Conservation (phyloP, 2,888 invertebrate species). For the Drosophila yooni region DNA sequence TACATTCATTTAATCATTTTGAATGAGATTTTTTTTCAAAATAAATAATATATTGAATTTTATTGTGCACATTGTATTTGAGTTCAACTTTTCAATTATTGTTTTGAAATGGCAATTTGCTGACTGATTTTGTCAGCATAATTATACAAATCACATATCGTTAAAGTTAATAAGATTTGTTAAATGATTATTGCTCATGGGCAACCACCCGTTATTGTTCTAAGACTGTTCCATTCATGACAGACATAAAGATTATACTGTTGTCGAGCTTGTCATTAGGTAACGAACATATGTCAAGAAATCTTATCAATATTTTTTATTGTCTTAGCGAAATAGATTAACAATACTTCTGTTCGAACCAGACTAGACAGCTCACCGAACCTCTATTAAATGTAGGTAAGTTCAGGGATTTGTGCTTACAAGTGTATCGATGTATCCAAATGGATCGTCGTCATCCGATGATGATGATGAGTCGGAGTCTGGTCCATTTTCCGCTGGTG, state of each 20-base stretch:
- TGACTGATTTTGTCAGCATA: slow-evolving; percentile 15
- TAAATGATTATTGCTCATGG: slow-evolving; percentile 7
- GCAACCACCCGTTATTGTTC: slow-evolving; percentile 33
- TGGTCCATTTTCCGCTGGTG: slow-evolving; percentile 82
- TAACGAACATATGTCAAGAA: slow-evolving; percentile 16
- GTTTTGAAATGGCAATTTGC: slow-evolving; percentile 6
- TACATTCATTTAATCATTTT: neutral
- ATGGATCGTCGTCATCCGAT: slow-evolving; percentile 83
- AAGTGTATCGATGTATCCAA: slow-evolving; percentile 84
- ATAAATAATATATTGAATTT: neutral
- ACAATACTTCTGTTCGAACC: neutral
- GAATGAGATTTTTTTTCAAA: neutral
- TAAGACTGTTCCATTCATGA: slow-evolving; percentile 24
- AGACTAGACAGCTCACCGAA: slow-evolving; percentile 1
- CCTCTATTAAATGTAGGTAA: neutral
- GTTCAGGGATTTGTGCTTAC: slow-evolving; percentile 74
- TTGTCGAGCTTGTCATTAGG: slow-evolving; percentile 31
- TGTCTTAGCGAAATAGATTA: slow-evolving; percentile 38
- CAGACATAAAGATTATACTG: slow-evolving; percentile 53
- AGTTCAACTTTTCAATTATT: neutral
- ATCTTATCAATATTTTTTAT: slow-evolving; percentile 43
- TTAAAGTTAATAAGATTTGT: slow-evolving; percentile 24
- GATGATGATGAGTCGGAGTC: slow-evolving; percentile 82
- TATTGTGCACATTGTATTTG: neutral
- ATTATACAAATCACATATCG: slow-evolving; percentile 24